Percentiles rank a stretch among this genome's conserved stretches.
Evolutionary conservation across 2,797 vertebrate genomes (phyloP).

Genomic region (Falco rusticolus): DNA sequence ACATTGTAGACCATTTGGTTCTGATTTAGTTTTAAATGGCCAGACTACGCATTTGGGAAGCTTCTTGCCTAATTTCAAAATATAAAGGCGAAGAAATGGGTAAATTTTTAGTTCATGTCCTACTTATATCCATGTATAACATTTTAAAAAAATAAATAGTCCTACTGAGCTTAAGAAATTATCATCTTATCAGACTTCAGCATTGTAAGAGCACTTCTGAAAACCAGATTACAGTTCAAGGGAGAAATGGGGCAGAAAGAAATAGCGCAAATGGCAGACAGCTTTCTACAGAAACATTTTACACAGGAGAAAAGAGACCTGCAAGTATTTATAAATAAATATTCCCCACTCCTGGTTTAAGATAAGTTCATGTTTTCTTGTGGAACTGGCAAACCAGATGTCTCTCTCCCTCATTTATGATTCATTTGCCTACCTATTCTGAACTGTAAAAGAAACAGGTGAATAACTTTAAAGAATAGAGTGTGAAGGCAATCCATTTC

Average conservation of each 20-base stretch:
- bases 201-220: not conserved
- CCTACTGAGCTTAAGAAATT: not conserved
- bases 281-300: not conserved
- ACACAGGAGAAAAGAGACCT: not conserved
- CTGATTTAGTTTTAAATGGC: not conserved
- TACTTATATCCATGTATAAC: not conserved
- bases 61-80: not conserved
- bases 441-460: not conserved
- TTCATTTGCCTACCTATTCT: not conserved
- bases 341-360: not conserved
- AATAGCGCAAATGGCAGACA: not conserved
- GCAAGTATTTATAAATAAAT: not conserved
- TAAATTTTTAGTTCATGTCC: not conserved
- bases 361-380: not conserved
- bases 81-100: not conserved
- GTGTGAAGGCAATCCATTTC: not conserved
- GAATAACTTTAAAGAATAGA: constrained; percentile 5
- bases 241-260: not conserved
- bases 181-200: not conserved
- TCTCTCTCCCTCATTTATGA: not conserved
- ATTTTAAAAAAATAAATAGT: not conserved
- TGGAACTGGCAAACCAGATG: not conserved
- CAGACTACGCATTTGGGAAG: not conserved
- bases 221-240: not conserved
- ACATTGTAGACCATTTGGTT: not conserved